Evolutionary conservation across 2,113 vertebrate genomes (phyloP).

Genomic region (Andinoacara biseriatus): DNA sequence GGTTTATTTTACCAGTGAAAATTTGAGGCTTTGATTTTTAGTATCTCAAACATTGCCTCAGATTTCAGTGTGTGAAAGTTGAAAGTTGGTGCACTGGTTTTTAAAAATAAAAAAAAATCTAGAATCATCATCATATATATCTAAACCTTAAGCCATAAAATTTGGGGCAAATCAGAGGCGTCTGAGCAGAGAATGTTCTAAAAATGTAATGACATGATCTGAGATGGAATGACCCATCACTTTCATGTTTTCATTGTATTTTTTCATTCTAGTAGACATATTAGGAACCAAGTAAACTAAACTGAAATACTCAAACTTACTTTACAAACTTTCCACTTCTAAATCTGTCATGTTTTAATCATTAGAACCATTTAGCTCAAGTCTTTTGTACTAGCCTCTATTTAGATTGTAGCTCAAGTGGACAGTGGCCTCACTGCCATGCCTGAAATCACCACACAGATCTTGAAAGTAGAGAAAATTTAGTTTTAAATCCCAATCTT

Average conservation of each 20-base stretch:
- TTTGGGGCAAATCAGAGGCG: not conserved
- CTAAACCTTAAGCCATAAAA: not conserved
- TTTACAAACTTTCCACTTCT: slow-evolving; percentile 7
- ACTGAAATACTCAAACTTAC: not conserved
- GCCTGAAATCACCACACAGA: slow-evolving; percentile 6
- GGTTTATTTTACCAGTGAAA: too few species aligned
- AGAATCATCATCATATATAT: not conserved
- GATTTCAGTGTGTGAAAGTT: too few species aligned
- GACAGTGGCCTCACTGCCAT: slow-evolving; percentile 3
- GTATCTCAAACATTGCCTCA: too few species aligned
- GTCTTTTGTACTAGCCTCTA: slow-evolving; percentile 5
- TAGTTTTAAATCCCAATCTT: slow-evolving; percentile 4
- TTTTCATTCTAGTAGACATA: slow-evolving; percentile 14
- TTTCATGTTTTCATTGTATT: slow-evolving; percentile 30
- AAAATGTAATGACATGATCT: not conserved
- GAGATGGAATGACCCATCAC: slow-evolving; percentile 22
- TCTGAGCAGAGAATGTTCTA: not conserved
- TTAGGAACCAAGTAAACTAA: not conserved
- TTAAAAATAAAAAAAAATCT: too few species aligned
- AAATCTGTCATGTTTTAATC: slow-evolving; percentile 41
- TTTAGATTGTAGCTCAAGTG: not conserved
- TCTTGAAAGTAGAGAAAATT: not conserved
- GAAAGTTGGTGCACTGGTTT: too few species aligned
- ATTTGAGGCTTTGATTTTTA: too few species aligned
- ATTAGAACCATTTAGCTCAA: slow-evolving; percentile 9